These are phyloP conservation scores for Amazonetta brasiliensis DNA, from an alignment of 2,797 vertebrate genomes.

Conservation along the genomic window DNA sequence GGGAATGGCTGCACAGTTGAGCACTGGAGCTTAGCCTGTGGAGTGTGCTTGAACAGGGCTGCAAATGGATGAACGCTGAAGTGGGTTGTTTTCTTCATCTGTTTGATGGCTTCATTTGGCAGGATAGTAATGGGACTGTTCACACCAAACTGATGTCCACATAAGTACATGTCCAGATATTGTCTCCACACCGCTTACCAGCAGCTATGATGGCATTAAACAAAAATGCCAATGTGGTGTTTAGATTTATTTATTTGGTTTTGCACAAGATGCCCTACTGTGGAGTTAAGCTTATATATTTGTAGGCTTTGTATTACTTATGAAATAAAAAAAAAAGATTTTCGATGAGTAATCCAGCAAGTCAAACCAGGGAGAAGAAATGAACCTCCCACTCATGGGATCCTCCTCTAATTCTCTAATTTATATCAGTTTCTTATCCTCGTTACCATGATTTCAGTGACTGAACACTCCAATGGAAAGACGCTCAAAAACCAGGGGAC, in stretches of 20 bases:
- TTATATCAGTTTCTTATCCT: not conserved
- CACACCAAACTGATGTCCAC: not conserved
- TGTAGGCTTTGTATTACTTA: not conserved
- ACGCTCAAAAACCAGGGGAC: not conserved
- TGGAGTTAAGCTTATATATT: not conserved
- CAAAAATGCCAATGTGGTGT: not conserved
- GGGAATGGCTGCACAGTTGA: not conserved
- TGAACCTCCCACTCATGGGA: fast-evolving
- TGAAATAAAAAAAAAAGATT: not conserved
- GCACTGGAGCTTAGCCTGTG: not conserved
- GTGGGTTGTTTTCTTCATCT: not conserved
- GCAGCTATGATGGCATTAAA: not conserved
- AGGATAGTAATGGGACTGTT: not conserved
- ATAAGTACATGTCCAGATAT: not conserved
- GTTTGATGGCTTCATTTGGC: not conserved
- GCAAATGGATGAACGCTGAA: not conserved
- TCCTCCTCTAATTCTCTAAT: not conserved
- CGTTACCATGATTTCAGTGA: not conserved
- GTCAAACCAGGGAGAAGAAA: not conserved
- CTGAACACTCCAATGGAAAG: not conserved
- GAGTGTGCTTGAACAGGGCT: not conserved
- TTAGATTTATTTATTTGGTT: not conserved
- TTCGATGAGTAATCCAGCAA: not conserved
- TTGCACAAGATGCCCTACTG: not conserved
- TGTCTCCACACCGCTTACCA: not conserved